Conservation (phyloP, 2,888 invertebrate genomes). For the Eurytoma californica region DNA sequence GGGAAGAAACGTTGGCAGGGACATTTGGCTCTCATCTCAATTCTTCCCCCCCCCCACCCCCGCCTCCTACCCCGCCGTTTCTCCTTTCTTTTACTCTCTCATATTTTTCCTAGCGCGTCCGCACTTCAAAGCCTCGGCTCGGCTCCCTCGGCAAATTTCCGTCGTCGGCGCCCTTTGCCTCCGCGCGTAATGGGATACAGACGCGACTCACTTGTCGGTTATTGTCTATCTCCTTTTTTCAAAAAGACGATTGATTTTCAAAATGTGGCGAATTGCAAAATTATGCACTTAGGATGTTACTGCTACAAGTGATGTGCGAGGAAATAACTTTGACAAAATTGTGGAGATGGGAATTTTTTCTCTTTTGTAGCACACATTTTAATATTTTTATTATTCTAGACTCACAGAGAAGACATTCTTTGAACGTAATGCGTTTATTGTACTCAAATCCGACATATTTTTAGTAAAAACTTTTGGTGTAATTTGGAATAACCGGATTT, state of each 20-base stretch:
- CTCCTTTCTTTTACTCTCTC: slow-evolving; percentile 5
- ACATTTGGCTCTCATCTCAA: slow-evolving; percentile 49
- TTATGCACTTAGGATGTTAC: too few relatives aligned
- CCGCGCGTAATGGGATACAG: slow-evolving; percentile 21
- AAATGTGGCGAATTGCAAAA: too few relatives aligned
- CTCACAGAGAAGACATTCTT: too few relatives aligned
- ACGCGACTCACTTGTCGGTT: not conserved
- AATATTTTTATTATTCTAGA: too few relatives aligned
- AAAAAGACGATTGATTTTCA: slow-evolving; percentile 49
- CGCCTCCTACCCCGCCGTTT: not conserved
- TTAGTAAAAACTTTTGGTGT: too few relatives aligned
- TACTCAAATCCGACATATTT: too few relatives aligned
- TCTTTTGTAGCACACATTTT: too few relatives aligned
- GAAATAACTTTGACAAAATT: too few relatives aligned
- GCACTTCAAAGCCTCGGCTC: slow-evolving; percentile 34
- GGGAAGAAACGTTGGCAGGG: slow-evolving; percentile 43
- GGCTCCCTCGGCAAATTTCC: slow-evolving; percentile 23
- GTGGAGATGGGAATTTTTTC: too few relatives aligned
- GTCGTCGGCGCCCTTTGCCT: slow-evolving; percentile 29
- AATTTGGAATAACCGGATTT: too few relatives aligned
- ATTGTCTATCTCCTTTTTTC: slow-evolving; percentile 50
- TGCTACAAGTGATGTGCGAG: too few relatives aligned
- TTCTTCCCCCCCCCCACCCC: slow-evolving; percentile 45
- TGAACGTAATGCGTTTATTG: too few relatives aligned
- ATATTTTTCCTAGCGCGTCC: slow-evolving; percentile 1